Conservation (phyloP, 2,888 invertebrate genomes). For the Sphaerophoria taeniata region DNA sequence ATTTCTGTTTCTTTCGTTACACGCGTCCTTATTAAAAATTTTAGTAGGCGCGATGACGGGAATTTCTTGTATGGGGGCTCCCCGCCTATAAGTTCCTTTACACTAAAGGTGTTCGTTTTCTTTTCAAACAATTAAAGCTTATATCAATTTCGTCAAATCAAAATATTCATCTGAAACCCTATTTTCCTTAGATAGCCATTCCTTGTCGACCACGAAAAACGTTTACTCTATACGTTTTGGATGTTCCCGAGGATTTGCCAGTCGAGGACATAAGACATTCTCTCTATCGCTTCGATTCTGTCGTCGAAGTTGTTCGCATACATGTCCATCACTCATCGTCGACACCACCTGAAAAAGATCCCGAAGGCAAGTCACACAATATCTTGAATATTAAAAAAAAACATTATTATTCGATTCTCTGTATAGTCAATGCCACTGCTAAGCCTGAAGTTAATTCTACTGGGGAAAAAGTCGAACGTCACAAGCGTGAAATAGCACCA, state of each 20-base stretch:
- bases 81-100: too few relatives aligned
- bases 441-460: constrained; percentile 35
- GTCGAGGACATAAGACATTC: constrained; percentile 93
- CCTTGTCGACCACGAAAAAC: constrained; percentile 94
- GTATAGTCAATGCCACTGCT: constrained; percentile 48
- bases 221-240: constrained; percentile 92
- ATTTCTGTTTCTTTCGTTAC: too few relatives aligned
- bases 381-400: background rate
- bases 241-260: constrained; percentile 92
- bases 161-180: background rate
- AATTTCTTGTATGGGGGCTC: too few relatives aligned
- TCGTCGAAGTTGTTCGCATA: constrained; percentile 91
- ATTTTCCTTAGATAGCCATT: constrained; percentile 86
- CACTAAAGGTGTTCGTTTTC: too few relatives aligned
- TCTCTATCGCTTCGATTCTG: constrained; percentile 90
- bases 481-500: constrained; percentile 84
- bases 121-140: too few relatives aligned
- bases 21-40: too few relatives aligned
- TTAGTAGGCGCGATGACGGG: too few relatives aligned
- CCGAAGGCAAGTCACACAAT: constrained; percentile 79
- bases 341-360: constrained; percentile 76
- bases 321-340: constrained; percentile 83
- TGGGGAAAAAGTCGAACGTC: constrained; percentile 79
- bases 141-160: too few relatives aligned
- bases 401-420: background rate